Conservation (phyloP, 2,888 invertebrate species). For the Stenotaenia linearis region DNA sequence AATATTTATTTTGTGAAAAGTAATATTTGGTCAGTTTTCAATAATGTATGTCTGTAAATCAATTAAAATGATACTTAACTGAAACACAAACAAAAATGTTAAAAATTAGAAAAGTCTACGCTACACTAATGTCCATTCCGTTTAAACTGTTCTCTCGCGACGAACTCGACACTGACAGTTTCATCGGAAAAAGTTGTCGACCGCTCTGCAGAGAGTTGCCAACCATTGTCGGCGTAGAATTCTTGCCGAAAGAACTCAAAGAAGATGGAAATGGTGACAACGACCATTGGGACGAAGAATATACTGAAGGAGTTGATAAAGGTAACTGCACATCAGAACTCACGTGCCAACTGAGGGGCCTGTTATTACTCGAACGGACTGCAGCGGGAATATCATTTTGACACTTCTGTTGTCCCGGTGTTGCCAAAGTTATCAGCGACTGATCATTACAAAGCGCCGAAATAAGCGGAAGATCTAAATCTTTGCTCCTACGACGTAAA, state of each 20-base stretch:
- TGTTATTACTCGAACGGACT: background rate
- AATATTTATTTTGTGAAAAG: background rate
- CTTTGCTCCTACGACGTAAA: slow-evolving; percentile 78
- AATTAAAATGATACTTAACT: background rate
- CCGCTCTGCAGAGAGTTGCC: background rate
- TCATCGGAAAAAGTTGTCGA: slow-evolving; percentile 7
- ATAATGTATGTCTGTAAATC: background rate
- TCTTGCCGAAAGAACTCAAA: background rate
- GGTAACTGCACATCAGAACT: slow-evolving; percentile 36
- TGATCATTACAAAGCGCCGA: slow-evolving; percentile 90
- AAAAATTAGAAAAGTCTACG: background rate
- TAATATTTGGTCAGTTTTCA: background rate
- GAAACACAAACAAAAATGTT: background rate
- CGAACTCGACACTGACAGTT: background rate
- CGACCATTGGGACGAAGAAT: slow-evolving; percentile 10
- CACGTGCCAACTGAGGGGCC: slow-evolving; percentile 41
- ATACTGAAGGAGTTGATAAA: background rate
- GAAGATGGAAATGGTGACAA: background rate
- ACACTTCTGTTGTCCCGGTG: background rate
- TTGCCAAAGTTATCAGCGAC: slow-evolving; percentile 53
- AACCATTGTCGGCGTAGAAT: background rate
- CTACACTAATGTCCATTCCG: slow-evolving; percentile 3
- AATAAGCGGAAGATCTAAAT: slow-evolving; percentile 83
- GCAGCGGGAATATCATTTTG: background rate
- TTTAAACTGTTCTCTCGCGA: background rate